phyloP scores from a whole-genome alignment of 2,113 vertebrate species.

The Hippotragus niger region DNA sequence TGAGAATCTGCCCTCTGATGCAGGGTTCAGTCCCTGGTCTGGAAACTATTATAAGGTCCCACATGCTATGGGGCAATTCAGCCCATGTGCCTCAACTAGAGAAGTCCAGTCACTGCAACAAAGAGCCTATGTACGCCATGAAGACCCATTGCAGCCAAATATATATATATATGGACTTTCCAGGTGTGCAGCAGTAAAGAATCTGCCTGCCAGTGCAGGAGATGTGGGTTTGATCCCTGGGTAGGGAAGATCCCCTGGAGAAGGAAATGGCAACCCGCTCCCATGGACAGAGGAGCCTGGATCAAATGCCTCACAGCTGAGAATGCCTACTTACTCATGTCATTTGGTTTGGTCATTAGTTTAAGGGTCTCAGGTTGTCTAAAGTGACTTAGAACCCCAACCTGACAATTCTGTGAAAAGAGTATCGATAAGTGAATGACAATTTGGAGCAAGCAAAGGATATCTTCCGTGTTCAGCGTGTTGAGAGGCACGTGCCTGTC shows the following conservation, averaged over 20 bases:
- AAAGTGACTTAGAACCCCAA: not conserved
- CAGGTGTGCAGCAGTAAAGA: not conserved
- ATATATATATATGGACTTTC: not conserved
- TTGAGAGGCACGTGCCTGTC: not conserved
- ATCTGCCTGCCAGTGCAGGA: not conserved
- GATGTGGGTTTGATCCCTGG: not conserved
- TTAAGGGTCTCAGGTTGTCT: not conserved
- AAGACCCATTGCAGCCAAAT: not conserved
- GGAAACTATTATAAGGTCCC: not conserved
- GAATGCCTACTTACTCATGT: not conserved
- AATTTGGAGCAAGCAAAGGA: not conserved
- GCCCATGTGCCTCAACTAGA: not conserved
- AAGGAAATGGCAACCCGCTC: not conserved
- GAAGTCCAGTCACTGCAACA: not conserved
- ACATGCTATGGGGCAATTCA: not conserved
- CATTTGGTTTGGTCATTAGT: not conserved
- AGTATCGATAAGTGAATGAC: not conserved
- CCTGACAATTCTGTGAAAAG: not conserved
- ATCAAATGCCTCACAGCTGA: not conserved
- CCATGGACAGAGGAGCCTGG: not conserved
- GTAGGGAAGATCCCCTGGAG: not conserved
- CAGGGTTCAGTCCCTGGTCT: not conserved
- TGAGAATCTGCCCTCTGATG: not conserved
- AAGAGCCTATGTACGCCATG: rapidly evolving
- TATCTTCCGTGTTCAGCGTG: not conserved